Evolutionary conservation across 2,888 invertebrate genomes (phyloP), one percentile per base, ranked within the genome.

Genomic region (Dryococelus australis): DNA sequence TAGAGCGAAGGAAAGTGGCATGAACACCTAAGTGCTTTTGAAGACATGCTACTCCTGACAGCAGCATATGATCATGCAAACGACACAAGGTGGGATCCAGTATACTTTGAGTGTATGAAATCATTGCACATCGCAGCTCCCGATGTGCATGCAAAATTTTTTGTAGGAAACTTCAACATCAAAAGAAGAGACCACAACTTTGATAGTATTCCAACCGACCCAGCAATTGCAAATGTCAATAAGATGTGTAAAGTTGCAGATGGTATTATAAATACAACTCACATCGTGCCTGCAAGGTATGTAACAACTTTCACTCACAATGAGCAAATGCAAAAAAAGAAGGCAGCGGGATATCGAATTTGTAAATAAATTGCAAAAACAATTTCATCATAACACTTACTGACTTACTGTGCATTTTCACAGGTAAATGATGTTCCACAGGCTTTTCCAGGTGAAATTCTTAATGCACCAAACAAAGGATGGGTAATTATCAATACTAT

Each of bases 21-120:
- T 79, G 79, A 79, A 24, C 79, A 79, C 79, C 27, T 79, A 79
- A 79, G 10, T 20, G 79, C 79, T 79, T 79, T 79, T 79, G 79
- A 79, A 79, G 79, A 79, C 9, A 79, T 79, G 79, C 27, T 24
- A 16, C 79, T 24, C 27, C 79, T 79, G 4, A 79, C 20, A 79
- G 79, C 79, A 26, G 79, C 79, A 79, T 79, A 79, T 79, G 79
- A 79, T 79, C 79, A 79, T 24, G 20, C 20, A 20, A 20, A 79
- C 79, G 10, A 79, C 79, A 79, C 79, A 24, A 79, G 79, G 79
- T 79, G 79, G 79, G 79, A 24, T 26, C 79, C 79, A 20, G n/a
- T 24, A 24, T 24, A 79, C 79, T 79, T 27, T 10, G 2, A 79
- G 27, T 79, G 79, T 79, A 79, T 79, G 79, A 79, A 79, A 79